These are phyloP conservation scores for Echinometra lucunter DNA, from an alignment of 53 echinoderm and acorn worm genomes.

Conservation along the genomic window DNA sequence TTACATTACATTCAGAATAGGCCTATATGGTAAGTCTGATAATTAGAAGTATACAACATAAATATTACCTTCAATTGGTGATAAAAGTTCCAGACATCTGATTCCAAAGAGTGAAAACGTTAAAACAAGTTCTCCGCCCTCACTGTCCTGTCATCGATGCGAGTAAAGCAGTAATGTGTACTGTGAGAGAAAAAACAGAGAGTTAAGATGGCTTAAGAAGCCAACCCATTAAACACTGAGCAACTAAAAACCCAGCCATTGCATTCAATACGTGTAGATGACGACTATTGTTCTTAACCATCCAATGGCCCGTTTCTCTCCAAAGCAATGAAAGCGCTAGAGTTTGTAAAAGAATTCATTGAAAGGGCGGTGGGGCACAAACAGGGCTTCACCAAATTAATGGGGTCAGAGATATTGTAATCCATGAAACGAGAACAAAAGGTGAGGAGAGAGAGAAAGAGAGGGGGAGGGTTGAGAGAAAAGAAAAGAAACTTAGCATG, in stretches of 20 bases:
- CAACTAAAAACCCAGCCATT: slow-evolving; percentile 39
- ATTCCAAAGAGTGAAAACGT: background rate
- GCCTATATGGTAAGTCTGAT: background rate
- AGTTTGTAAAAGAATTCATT: slow-evolving; percentile 63
- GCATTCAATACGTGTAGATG: slow-evolving; percentile 60
- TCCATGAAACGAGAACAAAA: slow-evolving; percentile 25
- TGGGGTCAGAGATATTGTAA: slow-evolving; percentile 61
- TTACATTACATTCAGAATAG: background rate
- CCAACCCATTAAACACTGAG: slow-evolving; percentile 46
- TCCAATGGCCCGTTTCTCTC: slow-evolving; percentile 38
- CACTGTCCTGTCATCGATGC: too few relatives aligned
- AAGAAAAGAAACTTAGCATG: slow-evolving; percentile 49
- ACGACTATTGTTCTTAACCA: slow-evolving; percentile 67
- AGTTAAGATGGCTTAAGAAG: slow-evolving; percentile 41
- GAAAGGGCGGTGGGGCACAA: slow-evolving; percentile 67
- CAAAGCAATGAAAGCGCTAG: slow-evolving; percentile 38
- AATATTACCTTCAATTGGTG: slow-evolving; percentile 19
- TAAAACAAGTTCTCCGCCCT: slow-evolving; percentile 51
- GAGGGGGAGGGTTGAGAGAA: slow-evolving; percentile 35
- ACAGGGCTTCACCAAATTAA: slow-evolving; percentile 69
- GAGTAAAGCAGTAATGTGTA: background rate
- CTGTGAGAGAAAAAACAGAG: slow-evolving; percentile 55
- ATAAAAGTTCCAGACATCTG: background rate
- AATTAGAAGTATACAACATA: background rate
- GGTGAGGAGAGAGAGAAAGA: slow-evolving; percentile 51